These are phyloP conservation scores for Toxotes lorentzi DNA, from an alignment of 2,797 vertebrate species.

Conservation along the genomic window DNA sequence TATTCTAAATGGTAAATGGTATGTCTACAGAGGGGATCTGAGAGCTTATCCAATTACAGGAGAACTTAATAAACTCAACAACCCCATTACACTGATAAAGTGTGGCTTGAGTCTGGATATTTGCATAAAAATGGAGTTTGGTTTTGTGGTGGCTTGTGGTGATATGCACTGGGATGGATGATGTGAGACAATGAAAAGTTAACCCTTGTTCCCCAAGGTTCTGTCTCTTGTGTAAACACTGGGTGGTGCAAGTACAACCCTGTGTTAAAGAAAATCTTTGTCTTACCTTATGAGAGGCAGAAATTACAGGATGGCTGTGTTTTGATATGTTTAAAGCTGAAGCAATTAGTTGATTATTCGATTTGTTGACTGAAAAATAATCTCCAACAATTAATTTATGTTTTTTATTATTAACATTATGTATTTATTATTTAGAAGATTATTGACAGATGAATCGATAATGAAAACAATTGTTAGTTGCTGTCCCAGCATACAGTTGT, in stretches of 20 bases:
- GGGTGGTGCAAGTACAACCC: background rate
- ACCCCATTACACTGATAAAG: background rate
- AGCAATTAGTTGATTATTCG: background rate
- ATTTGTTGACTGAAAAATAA: background rate
- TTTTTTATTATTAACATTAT: too few species aligned
- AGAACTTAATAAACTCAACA: constrained; percentile 19
- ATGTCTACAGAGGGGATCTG: constrained; percentile 19
- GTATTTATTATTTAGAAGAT: background rate
- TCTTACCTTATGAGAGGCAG: background rate
- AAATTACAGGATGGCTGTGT: background rate
- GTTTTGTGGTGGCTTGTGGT: constrained; percentile 1
- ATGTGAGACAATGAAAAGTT: background rate
- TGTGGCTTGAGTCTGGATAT: constrained; percentile 19
- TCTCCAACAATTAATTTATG: background rate
- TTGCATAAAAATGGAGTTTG: background rate
- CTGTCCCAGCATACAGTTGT: background rate
- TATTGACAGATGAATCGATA: too few species aligned
- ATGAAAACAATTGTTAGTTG: background rate
- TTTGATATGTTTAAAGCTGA: background rate
- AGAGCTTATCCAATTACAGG: constrained; percentile 38
- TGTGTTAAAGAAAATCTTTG: background rate
- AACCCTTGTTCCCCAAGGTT: background rate
- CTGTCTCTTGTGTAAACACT: constrained; percentile 16
- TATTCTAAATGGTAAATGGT: background rate
- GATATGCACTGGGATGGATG: background rate